Percentiles rank a stretch among this genome's conserved stretches.
These are phyloP conservation scores for Morinoia aosen DNA, from an alignment of 2,888 invertebrate species.

Conservation along the genomic window DNA sequence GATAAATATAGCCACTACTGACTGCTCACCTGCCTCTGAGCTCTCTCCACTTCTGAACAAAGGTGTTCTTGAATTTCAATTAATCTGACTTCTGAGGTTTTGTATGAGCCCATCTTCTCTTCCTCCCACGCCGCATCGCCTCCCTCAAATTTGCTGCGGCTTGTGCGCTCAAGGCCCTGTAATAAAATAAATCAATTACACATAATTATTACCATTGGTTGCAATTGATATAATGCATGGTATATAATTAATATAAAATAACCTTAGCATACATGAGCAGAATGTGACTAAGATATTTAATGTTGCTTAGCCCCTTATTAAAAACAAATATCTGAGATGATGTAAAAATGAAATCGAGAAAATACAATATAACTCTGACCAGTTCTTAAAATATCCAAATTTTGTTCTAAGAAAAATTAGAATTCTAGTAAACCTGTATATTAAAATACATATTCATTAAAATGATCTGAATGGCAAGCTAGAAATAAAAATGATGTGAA, in stretches of 20 bases:
- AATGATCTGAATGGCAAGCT: too few relatives aligned
- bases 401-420: too few relatives aligned
- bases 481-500: too few relatives aligned
- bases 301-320: too few relatives aligned
- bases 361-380: too few relatives aligned
- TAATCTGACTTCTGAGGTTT: conserved; percentile 88
- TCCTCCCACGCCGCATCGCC: conserved; percentile 96
- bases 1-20: background rate
- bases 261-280: background rate
- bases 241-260: background rate
- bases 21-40: conserved; percentile 75
- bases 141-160: conserved; percentile 91
- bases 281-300: too few relatives aligned
- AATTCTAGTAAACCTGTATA: too few relatives aligned
- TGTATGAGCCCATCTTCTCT: conserved; percentile 85
- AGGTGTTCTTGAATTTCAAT: conserved; percentile 91
- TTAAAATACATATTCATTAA: too few relatives aligned
- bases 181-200: background rate
- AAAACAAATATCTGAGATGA: too few relatives aligned
- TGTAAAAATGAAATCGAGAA: too few relatives aligned
- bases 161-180: conserved; percentile 84
- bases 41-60: conserved; percentile 82
- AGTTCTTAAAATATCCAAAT: too few relatives aligned
- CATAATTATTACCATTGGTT: background rate
- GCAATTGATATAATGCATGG: background rate